phyloP scores from a whole-genome alignment of 37 sponge, comb jelly and placozoan species.

The Theonella swinhoei region DNA sequence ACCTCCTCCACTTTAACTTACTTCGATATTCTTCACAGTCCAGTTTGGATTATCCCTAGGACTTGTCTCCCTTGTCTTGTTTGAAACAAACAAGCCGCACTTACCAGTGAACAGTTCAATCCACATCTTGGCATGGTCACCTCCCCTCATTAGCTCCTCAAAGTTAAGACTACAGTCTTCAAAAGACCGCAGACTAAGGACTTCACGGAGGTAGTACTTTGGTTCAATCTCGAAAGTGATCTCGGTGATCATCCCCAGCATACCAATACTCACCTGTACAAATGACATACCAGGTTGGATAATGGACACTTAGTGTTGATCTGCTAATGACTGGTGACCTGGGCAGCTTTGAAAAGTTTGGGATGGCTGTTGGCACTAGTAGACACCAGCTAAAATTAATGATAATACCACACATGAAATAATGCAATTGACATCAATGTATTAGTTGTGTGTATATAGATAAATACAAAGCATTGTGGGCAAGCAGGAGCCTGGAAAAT shows the following conservation, averaged over 20 bases:
- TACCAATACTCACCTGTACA: slow-evolving; percentile 64
- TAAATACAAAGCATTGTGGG: no score
- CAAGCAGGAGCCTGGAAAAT: no score
- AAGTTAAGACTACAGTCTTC: slow-evolving; percentile 50
- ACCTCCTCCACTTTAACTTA: background rate
- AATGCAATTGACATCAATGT: no score
- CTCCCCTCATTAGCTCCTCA: background rate
- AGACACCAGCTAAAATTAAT: background rate
- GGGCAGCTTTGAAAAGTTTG: slow-evolving; percentile 69
- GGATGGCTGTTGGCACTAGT: slow-evolving; percentile 15
- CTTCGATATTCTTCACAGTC: slow-evolving; percentile 14
- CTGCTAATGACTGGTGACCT: slow-evolving; percentile 12
- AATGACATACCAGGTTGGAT: background rate
- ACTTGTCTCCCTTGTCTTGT: slow-evolving; percentile 48
- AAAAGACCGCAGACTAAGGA: background rate
- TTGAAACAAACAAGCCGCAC: slow-evolving; percentile 40
- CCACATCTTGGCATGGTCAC: slow-evolving; percentile 78
- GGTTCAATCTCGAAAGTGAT: slow-evolving; percentile 68
- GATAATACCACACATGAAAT: no score
- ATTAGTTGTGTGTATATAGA: no score
- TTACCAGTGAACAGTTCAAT: slow-evolving; percentile 50
- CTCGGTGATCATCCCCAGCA: slow-evolving; percentile 76
- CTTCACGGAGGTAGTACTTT: slow-evolving; percentile 58
- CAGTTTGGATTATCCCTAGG: slow-evolving; percentile 23
- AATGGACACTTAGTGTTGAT: background rate